Evolutionary conservation across 2,888 invertebrate genomes (phyloP), one percentile per base, ranked within the genome.

Genomic region (Zootermopsis nevadensis): DNA sequence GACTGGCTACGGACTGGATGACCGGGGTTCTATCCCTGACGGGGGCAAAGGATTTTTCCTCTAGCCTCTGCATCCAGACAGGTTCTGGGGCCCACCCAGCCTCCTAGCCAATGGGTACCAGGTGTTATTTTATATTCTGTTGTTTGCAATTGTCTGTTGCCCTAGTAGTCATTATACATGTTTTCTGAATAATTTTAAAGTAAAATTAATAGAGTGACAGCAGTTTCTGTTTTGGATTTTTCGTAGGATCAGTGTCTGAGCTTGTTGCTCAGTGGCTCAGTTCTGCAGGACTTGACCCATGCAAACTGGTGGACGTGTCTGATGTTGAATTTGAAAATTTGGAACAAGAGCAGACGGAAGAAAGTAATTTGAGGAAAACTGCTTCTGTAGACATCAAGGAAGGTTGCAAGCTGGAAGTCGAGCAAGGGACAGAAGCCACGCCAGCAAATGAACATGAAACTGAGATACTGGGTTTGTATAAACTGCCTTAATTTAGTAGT

Each of bases 241-340:
- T 67, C 69, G 22, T 38, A 91, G 97, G 98, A 55, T 95, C 96
- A n/a, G 94, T 98, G 15, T 95, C 97, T 0, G 98, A 98, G 89
- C 90, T 97, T 81, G 95, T 97, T 72, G 95, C 97, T 0, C 95
- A 95, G 88, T 98, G 98, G 97, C 90, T 98, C 33, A 94, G 94
- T 81, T 91, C 93, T 31, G 92, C 94, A 86, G 95, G 95, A 22
- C 90, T 96, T 10, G 91, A 94, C 87, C 95, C 96, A 0, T 90
- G 91, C 30, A 86, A 88, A 76, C 87, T 91, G 77, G 87, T 89
- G 77, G 89, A 90, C 82, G 87, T 88, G 42, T 88, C 87, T 3
- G 89, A 89, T 72, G 86, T 88, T 0, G 89, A 89, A 85, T 89
- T 88, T 80, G 83, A 80, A 80, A 84, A 33, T 22, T 76, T 33